phyloP scores from a whole-genome alignment of 1,140 invertebrate species.

The Drosophila willistoni region DNA sequence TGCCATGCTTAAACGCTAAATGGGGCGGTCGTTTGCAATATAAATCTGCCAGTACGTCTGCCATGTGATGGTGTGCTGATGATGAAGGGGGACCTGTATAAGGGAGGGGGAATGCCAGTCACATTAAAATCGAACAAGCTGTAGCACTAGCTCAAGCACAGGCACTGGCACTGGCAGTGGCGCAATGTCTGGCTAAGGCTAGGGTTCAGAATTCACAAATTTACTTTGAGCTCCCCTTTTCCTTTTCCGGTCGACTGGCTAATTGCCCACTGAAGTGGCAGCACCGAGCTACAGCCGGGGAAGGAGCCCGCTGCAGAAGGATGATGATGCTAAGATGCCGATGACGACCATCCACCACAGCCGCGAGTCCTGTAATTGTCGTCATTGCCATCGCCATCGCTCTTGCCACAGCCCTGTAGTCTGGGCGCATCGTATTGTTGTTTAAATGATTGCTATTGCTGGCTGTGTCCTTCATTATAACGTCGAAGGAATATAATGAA shows the following conservation, averaged over 20 bases:
- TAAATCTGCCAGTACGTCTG: slow-evolving; percentile 23
- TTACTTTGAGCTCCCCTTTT: slow-evolving; percentile 66
- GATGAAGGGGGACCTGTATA: not conserved
- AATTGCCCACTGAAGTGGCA: slow-evolving; percentile 78
- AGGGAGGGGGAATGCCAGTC: slow-evolving; percentile 15
- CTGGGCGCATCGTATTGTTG: slow-evolving; percentile 61
- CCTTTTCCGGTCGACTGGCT: slow-evolving; percentile 68
- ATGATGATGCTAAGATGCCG: slow-evolving; percentile 32
- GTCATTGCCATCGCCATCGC: slow-evolving; percentile 28
- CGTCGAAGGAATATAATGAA: slow-evolving; percentile 50
- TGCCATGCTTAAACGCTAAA: slow-evolving; percentile 15
- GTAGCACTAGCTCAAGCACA: not conserved
- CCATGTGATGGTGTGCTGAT: slow-evolving; percentile 6
- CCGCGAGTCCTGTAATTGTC: slow-evolving; percentile 66
- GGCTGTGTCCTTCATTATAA: slow-evolving; percentile 63
- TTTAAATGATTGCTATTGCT: slow-evolving; percentile 62
- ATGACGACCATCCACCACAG: slow-evolving; percentile 64
- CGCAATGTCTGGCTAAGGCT: slow-evolving; percentile 30
- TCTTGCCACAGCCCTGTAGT: slow-evolving; percentile 33
- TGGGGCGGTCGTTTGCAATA: slow-evolving; percentile 20
- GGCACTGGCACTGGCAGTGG: slow-evolving; percentile 1
- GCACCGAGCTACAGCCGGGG: slow-evolving; percentile 33
- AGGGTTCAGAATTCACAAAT: slow-evolving; percentile 61
- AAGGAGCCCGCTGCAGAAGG: slow-evolving; percentile 21
- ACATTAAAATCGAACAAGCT: slow-evolving; percentile 24